These are phyloP conservation scores for Formica selysi DNA, from an alignment of 1,140 invertebrate genomes.

Conservation along the genomic window DNA sequence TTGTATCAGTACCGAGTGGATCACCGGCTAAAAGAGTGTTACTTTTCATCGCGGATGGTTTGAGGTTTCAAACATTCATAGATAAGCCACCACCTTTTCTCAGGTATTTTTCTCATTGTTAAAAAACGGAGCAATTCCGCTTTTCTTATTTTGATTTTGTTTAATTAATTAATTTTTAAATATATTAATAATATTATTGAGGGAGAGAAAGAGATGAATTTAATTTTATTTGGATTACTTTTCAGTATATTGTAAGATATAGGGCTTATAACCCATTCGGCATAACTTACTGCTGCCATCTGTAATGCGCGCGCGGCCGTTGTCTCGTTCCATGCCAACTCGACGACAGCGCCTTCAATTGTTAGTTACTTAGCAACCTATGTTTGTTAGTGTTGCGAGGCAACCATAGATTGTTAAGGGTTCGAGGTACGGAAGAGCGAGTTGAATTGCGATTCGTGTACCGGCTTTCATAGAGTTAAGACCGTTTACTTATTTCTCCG, in stretches of 20 bases:
- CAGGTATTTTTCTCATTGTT: slow-evolving; percentile 84
- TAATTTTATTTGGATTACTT: not conserved
- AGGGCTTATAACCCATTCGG: too few species aligned
- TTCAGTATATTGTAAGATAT: not conserved
- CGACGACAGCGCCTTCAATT: too few species aligned
- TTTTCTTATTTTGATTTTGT: slow-evolving; percentile 17
- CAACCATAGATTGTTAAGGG: too few species aligned
- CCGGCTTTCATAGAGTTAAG: too few species aligned
- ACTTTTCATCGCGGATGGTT: slow-evolving; percentile 95
- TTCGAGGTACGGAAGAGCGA: too few species aligned
- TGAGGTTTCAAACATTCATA: slow-evolving; percentile 94
- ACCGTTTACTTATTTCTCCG: too few species aligned
- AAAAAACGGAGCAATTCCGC: not conserved
- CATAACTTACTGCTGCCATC: too few species aligned
- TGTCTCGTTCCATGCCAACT: too few species aligned
- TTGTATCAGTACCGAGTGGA: slow-evolving; percentile 82
- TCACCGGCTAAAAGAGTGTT: slow-evolving; percentile 92
- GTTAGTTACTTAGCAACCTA: too few species aligned
- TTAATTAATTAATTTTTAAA: slow-evolving; percentile 73
- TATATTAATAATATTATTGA: not conserved
- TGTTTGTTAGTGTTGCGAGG: too few species aligned
- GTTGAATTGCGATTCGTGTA: too few species aligned
- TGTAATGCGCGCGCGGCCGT: too few species aligned
- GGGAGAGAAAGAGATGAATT: not conserved
- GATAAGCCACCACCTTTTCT: slow-evolving; percentile 88